Percentiles rank a stretch among this genome's conserved stretches.
Evolutionary conservation across 2,797 vertebrate species (phyloP).

Genomic region (Sebastes ruberrimus): DNA sequence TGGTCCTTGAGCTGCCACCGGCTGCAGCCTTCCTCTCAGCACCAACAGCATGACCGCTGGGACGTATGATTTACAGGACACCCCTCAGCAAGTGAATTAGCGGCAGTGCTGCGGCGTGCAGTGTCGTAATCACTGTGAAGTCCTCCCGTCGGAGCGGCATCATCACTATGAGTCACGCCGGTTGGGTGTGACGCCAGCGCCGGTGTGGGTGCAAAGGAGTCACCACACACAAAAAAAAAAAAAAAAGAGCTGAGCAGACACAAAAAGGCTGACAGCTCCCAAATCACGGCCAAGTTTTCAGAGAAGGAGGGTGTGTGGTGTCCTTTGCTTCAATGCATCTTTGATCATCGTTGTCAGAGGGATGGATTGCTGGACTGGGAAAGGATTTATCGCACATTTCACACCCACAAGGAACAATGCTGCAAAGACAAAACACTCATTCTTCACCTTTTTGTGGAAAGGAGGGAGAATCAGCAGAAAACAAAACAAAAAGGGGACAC

Average conservation of each 20-base stretch:
- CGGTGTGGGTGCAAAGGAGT: slow-evolving; percentile 6
- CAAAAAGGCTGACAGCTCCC: slow-evolving; percentile 46
- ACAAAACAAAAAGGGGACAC: neutral
- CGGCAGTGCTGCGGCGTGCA: slow-evolving; percentile 16
- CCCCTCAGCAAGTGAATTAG: slow-evolving; percentile 63
- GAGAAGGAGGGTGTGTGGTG: slow-evolving; percentile 20
- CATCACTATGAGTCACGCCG: slow-evolving; percentile 50
- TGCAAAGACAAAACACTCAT: slow-evolving; percentile 31
- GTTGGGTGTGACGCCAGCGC: slow-evolving; percentile 26
- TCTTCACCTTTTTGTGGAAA: slow-evolving; percentile 14
- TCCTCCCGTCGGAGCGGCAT: slow-evolving; percentile 38
- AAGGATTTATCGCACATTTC: slow-evolving; percentile 52
- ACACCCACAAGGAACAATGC: slow-evolving; percentile 37
- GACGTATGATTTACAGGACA: slow-evolving; percentile 64
- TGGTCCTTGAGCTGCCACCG: slow-evolving; percentile 71
- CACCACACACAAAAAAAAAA: neutral
- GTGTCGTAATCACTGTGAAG: slow-evolving; percentile 37
- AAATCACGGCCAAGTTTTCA: slow-evolving; percentile 44
- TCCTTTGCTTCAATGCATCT: slow-evolving; percentile 54
- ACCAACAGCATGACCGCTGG: slow-evolving; percentile 25
- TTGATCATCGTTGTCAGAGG: slow-evolving; percentile 57
- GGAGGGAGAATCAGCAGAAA: slow-evolving; percentile 10
- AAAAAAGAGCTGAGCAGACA: slow-evolving; percentile 61
- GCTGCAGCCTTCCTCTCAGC: slow-evolving; percentile 16
- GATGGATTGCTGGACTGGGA: slow-evolving; percentile 32